These are phyloP conservation scores for Sinotaia quadrata DNA, from an alignment of 2,888 invertebrate genomes.

Conservation along the genomic window DNA sequence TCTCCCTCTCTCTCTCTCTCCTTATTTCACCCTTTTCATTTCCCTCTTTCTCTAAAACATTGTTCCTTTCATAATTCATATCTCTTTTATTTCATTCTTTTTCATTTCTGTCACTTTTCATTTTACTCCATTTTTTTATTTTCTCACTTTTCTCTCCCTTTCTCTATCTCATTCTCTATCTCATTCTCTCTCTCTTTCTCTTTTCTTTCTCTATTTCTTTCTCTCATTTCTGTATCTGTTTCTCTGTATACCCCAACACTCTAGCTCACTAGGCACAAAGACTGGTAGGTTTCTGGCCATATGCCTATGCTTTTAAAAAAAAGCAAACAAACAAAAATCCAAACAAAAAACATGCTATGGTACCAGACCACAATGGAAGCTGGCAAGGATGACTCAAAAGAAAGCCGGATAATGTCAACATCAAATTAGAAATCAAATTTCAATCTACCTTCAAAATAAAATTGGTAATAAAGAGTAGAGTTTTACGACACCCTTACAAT, in stretches of 20 bases:
- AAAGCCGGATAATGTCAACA: too few relatives aligned
- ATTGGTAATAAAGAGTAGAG: too few relatives aligned
- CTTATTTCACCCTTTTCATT: background rate
- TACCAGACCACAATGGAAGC: too few relatives aligned
- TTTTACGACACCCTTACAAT: too few relatives aligned
- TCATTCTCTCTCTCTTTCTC: background rate
- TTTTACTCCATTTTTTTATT: slow-evolving; percentile 9
- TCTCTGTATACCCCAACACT: background rate
- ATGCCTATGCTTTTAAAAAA: too few relatives aligned
- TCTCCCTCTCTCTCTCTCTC: slow-evolving; percentile 9
- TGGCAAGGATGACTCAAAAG: too few relatives aligned
- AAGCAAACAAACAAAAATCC: too few relatives aligned
- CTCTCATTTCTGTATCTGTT: background rate
- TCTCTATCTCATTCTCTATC: slow-evolving; percentile 4
- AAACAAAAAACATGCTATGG: too few relatives aligned
- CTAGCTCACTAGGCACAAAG: too few relatives aligned
- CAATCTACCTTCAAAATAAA: too few relatives aligned
- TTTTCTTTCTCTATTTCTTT: background rate
- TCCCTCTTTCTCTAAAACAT: background rate
- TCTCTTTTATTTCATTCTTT: background rate
- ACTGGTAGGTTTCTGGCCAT: too few relatives aligned
- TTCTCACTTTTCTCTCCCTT: background rate
- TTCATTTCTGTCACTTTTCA: slow-evolving; percentile 5
- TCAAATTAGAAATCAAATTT: too few relatives aligned
- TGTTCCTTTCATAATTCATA: background rate